Percentiles rank a stretch among this genome's conserved stretches.
phyloP scores from a whole-genome alignment of 2,113 vertebrate species.

The Tinamus guttatus region DNA sequence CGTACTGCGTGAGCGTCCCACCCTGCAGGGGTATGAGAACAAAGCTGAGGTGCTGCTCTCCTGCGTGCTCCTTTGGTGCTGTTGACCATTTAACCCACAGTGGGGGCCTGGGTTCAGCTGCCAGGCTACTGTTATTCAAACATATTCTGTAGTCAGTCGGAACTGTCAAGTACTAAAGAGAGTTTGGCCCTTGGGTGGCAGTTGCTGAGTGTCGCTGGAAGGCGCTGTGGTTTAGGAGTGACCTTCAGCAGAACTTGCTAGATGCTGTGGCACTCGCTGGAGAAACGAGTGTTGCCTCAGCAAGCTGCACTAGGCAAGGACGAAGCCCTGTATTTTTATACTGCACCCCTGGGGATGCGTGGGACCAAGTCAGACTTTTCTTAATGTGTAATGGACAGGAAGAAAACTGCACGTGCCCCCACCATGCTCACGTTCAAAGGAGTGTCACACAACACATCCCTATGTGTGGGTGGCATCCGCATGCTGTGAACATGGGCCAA shows the following conservation, averaged over 20 bases:
- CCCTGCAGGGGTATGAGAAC: slow-evolving; percentile 79
- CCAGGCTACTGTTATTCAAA: background rate
- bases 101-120: slow-evolving; percentile 9
- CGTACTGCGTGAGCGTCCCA: slow-evolving; percentile 94
- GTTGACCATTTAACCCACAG: background rate
- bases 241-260: background rate
- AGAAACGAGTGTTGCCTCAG: background rate
- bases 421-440: background rate
- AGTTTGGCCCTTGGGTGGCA: background rate
- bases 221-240: background rate
- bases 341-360: background rate
- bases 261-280: too few species aligned
- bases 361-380: background rate
- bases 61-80: background rate
- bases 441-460: background rate
- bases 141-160: background rate
- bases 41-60: background rate
- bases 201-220: background rate
- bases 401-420: background rate
- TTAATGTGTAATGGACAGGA: background rate
- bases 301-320: background rate
- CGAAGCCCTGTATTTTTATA: background rate
- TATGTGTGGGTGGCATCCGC: background rate
- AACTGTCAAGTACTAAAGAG: background rate
- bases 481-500: background rate